Evolutionary conservation across 2,797 vertebrate genomes (phyloP).

Genomic region (Neosilurus mollespiculum): DNA sequence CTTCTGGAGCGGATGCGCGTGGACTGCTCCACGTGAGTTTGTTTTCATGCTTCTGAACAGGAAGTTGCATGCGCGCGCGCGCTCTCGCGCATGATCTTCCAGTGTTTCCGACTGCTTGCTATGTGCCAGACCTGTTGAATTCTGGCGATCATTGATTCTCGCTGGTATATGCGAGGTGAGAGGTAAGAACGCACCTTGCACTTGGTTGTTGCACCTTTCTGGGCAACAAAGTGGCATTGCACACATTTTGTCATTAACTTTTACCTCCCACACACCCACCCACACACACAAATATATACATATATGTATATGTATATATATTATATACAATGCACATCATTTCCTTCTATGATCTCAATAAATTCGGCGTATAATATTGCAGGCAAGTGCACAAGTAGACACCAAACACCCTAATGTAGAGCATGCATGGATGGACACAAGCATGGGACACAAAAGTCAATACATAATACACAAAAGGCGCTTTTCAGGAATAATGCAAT

Average conservation of each 20-base stretch:
- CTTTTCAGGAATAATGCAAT: background rate
- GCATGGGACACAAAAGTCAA: background rate
- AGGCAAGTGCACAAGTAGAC: background rate
- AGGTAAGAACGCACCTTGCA: background rate
- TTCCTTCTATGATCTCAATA: no score
- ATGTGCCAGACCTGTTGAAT: background rate
- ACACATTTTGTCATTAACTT: background rate
- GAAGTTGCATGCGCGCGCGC: slow-evolving; percentile 59
- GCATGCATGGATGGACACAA: background rate
- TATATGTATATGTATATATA: no score
- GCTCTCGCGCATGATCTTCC: background rate
- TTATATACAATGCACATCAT: no score
- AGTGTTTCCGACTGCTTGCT: background rate
- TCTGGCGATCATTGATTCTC: background rate
- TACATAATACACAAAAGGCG: no score
- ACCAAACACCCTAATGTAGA: background rate
- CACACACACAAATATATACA: background rate
- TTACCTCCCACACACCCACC: no score
- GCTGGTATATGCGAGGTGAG: background rate
- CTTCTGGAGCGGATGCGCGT: slow-evolving; percentile 31
- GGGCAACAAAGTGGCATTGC: background rate
- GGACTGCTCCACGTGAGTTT: slow-evolving; percentile 73
- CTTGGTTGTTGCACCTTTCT: background rate
- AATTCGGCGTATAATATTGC: background rate
- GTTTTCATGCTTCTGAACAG: slow-evolving; percentile 71